A percentile compares a stretch with the other conserved stretches of the same genome.
These are phyloP conservation scores for Poecilia wingei DNA, from an alignment of 2,797 vertebrate genomes.

Conservation along the genomic window DNA sequence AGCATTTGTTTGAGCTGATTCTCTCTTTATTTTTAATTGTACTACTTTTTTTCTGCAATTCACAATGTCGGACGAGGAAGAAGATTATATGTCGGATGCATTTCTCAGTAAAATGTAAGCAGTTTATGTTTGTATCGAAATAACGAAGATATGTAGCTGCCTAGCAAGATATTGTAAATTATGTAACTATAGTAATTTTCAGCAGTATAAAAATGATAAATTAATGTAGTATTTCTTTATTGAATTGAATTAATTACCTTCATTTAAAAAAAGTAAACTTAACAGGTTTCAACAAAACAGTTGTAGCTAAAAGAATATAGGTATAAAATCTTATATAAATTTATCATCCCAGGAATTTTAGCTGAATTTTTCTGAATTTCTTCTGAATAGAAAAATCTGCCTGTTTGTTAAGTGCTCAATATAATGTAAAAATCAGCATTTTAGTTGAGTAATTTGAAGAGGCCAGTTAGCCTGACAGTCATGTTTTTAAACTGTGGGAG, in stretches of 20 bases:
- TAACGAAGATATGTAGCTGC: neutral
- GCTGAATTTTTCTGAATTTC: neutral
- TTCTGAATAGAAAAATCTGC: neutral
- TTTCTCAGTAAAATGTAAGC: conserved; percentile 84
- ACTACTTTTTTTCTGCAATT: neutral
- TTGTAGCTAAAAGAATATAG: neutral
- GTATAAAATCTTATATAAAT: neutral
- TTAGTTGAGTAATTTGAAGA: neutral
- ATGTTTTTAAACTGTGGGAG: too few relatives aligned
- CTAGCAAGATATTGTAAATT: neutral
- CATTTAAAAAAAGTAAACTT: neutral
- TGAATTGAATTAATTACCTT: neutral
- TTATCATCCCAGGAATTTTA: neutral
- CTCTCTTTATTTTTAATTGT: neutral
- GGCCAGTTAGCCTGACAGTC: too few relatives aligned
- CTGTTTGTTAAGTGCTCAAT: neutral
- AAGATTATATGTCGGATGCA: conserved; percentile 96
- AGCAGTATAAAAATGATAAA: neutral
- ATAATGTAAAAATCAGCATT: neutral
- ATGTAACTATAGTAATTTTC: neutral
- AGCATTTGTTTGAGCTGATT: neutral
- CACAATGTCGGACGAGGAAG: conserved; percentile 83
- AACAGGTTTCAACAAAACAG: neutral
- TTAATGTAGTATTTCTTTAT: neutral
- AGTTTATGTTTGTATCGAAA: conserved; percentile 1